A percentile compares a stretch with the other conserved stretches of the same genome.
These are phyloP conservation scores for Centroberyx gerrardi DNA, from an alignment of 2,797 vertebrate genomes.

Conservation along the genomic window DNA sequence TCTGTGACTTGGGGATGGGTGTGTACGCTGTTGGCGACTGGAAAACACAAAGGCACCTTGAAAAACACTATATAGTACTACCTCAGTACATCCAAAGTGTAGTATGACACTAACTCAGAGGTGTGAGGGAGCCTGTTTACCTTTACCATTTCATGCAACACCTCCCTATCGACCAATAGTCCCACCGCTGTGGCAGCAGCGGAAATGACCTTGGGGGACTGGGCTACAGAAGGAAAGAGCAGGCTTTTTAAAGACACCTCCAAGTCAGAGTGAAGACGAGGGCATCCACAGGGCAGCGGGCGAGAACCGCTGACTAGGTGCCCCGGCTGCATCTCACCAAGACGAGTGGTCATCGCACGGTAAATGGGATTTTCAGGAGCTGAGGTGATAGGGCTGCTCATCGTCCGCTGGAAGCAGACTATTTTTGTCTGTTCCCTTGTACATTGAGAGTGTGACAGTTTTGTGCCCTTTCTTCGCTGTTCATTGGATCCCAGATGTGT, in stretches of 20 bases:
- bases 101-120: slow-evolving; percentile 12
- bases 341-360: background rate
- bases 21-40: too few relatives aligned
- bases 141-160: slow-evolving; percentile 27
- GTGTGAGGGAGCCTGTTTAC: slow-evolving; percentile 51
- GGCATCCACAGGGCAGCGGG: slow-evolving; percentile 63
- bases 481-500: slow-evolving; percentile 41
- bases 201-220: slow-evolving; percentile 47
- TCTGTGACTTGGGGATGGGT: too few relatives aligned
- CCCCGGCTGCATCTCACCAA: background rate
- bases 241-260: slow-evolving; percentile 66
- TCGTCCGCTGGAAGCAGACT: background rate
- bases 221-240: slow-evolving; percentile 51
- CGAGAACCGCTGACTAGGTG: slow-evolving; percentile 41
- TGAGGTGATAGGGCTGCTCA: background rate
- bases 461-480: slow-evolving; percentile 46
- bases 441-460: slow-evolving; percentile 53
- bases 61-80: background rate
- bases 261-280: slow-evolving; percentile 59
- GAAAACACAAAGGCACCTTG: slow-evolving; percentile 6
- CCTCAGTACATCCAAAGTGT: slow-evolving; percentile 16
- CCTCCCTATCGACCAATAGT: slow-evolving; percentile 42
- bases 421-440: slow-evolving; percentile 36
- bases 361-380: slow-evolving; percentile 6
- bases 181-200: slow-evolving; percentile 45